Evolutionary conservation across 2,113 vertebrate genomes (phyloP), one percentile per base, ranked within the genome.

Genomic region (Leucosticte australis): DNA sequence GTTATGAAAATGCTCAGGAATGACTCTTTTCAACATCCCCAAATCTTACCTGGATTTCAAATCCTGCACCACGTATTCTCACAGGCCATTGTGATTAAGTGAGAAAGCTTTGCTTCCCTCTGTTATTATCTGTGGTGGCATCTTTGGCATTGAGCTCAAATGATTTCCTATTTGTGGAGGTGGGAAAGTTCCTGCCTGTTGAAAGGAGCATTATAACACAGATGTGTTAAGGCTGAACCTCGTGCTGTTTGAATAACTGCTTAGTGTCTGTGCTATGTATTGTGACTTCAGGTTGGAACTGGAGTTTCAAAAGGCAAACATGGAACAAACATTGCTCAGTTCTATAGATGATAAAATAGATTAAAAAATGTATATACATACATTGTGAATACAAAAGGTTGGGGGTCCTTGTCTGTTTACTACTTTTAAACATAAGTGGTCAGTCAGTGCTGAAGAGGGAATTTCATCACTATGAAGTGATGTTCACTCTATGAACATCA

Each of bases 211-310:
- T 70, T 35, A 2, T 30, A 67, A 59, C 3, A 19, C 9, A 37
- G 37, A 18, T 10, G 8, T 31, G 5, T 55, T 44, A 52, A 53
- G 46, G 46, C n/a, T 86, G 53, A 57, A 41, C 39, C 35, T 44
- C 0, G 2, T 2, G 3, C 30, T 44, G 1, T 41, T 70, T 42
- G 15, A 47, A 4, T 50, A 30, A 44, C 31, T 70, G 37, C 35
- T 49, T 55, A 26, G 7, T 33, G 42, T 47, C 20, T 70, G 27
- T 65, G 33, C 27, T n/a, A 1, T 27, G 4, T 62, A 3, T 10
- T 19, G 21, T 30, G 23, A 42, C 41, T 70, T 62, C 31, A 55
- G 37, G 46, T 18, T 50, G 64, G 46, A 87, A 42, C 28, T 63
- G 39, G 18, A 8, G 16, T 68, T 71, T 79, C 24, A 49, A 21